Evolutionary conservation across 2,888 invertebrate species (phyloP).

Genomic region (Choreutis nemorana): DNA sequence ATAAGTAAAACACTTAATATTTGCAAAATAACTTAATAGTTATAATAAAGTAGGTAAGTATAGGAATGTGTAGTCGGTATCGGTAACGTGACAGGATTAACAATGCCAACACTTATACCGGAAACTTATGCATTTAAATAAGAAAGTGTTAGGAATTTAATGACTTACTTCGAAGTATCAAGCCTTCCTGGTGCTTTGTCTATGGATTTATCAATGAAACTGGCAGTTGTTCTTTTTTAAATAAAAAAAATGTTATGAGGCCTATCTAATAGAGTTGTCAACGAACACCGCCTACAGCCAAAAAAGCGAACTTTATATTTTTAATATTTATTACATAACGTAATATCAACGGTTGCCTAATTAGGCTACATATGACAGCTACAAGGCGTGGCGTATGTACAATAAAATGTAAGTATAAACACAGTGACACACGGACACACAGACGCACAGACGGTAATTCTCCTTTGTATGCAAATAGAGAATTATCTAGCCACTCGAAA

Average conservation of each 20-base stretch:
- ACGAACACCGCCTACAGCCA: no score
- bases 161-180: conserved; percentile 43
- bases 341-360: no score
- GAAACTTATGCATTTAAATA: conserved; percentile 67
- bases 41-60: no score
- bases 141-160: conserved; percentile 65
- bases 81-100: conserved; percentile 46
- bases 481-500: conserved; percentile 64
- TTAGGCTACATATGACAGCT: conserved; percentile 61
- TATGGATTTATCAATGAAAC: no score
- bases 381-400: conserved; percentile 60
- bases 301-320: no score
- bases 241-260: conserved; percentile 9
- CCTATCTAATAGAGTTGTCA: no score
- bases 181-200: conserved; percentile 30
- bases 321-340: no score
- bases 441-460: conserved; percentile 53
- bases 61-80: conserved; percentile 51
- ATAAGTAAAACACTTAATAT: no score
- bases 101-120: conserved; percentile 51
- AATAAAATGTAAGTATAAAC: conserved; percentile 41
- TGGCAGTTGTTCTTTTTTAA: conserved; percentile 2
- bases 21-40: no score
- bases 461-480: conserved; percentile 65
- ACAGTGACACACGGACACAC: conserved; percentile 51